phyloP scores from a whole-genome alignment of 2,113 vertebrate genomes.

The Picathartes gymnocephalus region DNA sequence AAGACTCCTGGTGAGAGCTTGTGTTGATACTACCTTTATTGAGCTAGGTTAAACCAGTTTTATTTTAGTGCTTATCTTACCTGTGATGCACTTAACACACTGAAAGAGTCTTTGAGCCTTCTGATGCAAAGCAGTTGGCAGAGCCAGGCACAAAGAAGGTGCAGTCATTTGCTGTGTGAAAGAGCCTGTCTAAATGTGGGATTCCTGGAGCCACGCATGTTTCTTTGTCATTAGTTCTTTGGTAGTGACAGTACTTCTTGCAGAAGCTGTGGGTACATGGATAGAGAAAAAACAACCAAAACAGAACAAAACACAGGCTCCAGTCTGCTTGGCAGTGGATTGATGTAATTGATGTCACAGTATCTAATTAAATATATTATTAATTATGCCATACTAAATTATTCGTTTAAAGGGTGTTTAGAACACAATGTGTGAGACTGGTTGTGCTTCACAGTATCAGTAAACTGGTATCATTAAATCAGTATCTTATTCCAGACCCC shows the following conservation, averaged over 20 bases:
- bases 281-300: background rate
- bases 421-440: background rate
- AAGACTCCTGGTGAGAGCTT: constrained; percentile 81
- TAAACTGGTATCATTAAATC: background rate
- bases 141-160: background rate
- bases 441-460: background rate
- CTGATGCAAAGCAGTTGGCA: background rate
- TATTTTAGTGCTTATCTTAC: background rate
- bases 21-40: background rate
- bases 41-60: background rate
- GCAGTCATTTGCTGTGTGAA: background rate
- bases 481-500: background rate
- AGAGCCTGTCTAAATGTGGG: background rate
- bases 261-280: background rate
- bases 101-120: background rate
- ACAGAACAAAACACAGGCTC: background rate
- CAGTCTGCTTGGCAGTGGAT: background rate
- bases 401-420: background rate
- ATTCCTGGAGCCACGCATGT: background rate
- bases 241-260: background rate
- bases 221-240: background rate
- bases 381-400: background rate
- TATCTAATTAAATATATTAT: background rate
- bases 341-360: background rate
- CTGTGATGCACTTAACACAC: background rate